A percentile compares a stretch with the other conserved stretches of the same genome.
Conservation (phyloP, 2,113 vertebrate species). For the Egretta garzetta region DNA sequence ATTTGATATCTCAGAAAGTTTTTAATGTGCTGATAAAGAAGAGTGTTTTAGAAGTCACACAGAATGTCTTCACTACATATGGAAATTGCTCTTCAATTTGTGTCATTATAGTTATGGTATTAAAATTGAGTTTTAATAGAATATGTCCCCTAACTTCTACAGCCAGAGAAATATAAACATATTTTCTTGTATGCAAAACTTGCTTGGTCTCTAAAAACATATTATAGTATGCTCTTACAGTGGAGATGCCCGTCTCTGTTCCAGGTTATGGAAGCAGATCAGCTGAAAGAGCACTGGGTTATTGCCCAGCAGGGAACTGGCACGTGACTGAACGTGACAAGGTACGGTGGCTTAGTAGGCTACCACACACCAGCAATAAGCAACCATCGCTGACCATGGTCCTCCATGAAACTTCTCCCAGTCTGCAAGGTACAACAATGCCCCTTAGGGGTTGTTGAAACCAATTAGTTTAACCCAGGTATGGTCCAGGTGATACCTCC, state of each 20-base stretch:
- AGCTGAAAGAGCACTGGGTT: neutral
- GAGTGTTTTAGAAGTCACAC: neutral
- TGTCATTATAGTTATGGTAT: neutral
- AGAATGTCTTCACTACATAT: neutral
- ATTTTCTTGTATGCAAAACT: neutral
- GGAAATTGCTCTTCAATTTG: neutral
- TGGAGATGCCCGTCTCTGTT: neutral
- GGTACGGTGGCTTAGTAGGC: neutral
- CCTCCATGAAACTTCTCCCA: neutral
- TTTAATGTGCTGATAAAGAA: neutral
- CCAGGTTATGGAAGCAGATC: neutral
- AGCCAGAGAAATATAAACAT: neutral
- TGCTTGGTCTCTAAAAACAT: neutral
- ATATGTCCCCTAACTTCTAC: neutral
- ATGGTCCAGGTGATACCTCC: neutral
- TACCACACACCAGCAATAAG: neutral
- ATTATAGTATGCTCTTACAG: neutral
- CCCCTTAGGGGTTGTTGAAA: neutral
- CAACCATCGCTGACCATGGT: neutral
- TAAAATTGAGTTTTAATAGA: neutral
- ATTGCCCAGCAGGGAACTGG: neutral
- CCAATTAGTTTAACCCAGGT: neutral
- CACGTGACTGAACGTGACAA: neutral
- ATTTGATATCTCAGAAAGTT: neutral
- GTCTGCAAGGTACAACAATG: neutral